phyloP scores from a whole-genome alignment of 2,113 vertebrate species.

The Candoia aspera region DNA sequence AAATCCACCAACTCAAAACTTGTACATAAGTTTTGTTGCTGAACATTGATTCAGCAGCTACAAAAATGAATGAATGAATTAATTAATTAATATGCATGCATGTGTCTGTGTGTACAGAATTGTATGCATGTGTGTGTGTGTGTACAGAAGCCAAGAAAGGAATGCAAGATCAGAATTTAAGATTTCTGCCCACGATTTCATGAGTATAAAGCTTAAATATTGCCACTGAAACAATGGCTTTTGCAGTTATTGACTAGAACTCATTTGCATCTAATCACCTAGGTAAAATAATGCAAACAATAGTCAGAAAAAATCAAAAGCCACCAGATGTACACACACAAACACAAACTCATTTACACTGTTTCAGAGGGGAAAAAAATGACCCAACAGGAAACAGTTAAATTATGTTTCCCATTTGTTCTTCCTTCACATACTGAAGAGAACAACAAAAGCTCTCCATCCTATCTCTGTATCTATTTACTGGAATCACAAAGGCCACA shows the following conservation, averaged over 20 bases:
- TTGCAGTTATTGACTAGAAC: constrained; percentile 6
- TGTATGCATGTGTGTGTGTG: too few relatives aligned
- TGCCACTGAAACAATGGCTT: not conserved
- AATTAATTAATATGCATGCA: too few relatives aligned
- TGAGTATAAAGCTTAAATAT: constrained; percentile 12
- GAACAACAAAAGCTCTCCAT: not conserved
- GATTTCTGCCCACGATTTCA: not conserved
- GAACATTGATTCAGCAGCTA: too few relatives aligned
- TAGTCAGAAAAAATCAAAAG: not conserved
- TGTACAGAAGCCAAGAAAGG: not conserved
- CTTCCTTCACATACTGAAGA: not conserved
- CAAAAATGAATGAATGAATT: too few relatives aligned
- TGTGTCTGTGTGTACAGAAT: too few relatives aligned
- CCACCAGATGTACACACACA: not conserved
- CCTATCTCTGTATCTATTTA: not conserved
- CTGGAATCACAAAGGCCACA: not conserved
- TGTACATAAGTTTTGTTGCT: too few relatives aligned
- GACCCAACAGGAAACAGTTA: not conserved
- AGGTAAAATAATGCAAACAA: not conserved
- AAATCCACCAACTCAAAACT: not conserved
- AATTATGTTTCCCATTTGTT: not conserved
- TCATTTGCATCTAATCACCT: not conserved
- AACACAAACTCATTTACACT: too few relatives aligned
- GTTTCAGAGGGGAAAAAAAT: not conserved
- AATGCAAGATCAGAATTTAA: constrained; percentile 12